Evolutionary conservation across 1,140 invertebrate genomes (phyloP).

Genomic region (Pseudomyrmex cubaensis): DNA sequence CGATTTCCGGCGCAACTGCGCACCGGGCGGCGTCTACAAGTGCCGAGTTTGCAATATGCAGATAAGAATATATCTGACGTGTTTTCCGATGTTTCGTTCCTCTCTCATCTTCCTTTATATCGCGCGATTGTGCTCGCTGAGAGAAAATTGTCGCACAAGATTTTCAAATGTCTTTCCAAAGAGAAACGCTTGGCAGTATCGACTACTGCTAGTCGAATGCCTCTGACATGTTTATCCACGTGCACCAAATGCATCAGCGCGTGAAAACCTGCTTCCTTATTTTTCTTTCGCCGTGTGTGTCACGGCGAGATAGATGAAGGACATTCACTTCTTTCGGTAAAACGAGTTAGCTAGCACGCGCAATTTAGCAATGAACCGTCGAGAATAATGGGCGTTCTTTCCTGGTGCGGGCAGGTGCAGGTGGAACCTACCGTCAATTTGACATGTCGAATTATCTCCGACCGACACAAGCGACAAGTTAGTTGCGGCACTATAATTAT

Average conservation of each 20-base stretch:
- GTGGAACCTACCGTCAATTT: neutral
- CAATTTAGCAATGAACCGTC: slow-evolving; percentile 34
- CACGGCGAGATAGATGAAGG: slow-evolving; percentile 36
- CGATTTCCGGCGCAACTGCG: neutral
- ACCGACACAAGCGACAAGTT: neutral
- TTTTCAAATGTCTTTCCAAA: slow-evolving; percentile 17
- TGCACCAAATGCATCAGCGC: slow-evolving; percentile 28
- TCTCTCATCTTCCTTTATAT: neutral
- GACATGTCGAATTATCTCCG: slow-evolving; percentile 9
- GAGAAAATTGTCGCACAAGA: neutral
- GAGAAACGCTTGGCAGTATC: neutral
- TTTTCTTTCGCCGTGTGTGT: neutral
- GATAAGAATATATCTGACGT: slow-evolving; percentile 17
- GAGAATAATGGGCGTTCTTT: slow-evolving; percentile 32
- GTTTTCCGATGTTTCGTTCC: neutral
- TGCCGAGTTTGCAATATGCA: neutral
- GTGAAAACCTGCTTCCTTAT: slow-evolving; percentile 40
- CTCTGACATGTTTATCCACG: slow-evolving; percentile 46
- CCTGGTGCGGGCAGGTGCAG: slow-evolving; percentile 3
- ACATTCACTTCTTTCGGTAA: slow-evolving; percentile 24
- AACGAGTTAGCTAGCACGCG: slow-evolving; percentile 16
- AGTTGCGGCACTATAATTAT: neutral
- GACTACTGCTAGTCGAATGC: neutral
- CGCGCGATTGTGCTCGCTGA: neutral
- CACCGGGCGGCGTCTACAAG: neutral